Base-by-base conservation (phyloP, 2,888 invertebrate genomes). In the Lycophotia porphyrea region DNA sequence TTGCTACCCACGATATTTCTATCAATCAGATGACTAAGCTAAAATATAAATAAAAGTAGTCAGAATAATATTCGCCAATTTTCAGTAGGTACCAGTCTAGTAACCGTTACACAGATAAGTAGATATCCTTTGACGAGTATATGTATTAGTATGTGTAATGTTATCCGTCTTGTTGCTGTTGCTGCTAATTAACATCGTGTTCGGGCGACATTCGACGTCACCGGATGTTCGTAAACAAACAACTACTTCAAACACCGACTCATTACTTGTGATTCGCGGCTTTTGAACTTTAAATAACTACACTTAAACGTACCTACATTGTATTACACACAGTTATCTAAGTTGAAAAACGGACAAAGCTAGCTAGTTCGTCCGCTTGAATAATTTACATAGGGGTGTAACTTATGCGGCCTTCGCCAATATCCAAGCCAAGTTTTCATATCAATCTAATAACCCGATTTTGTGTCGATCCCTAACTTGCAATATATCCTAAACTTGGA, bases 211-310 rank as follows among this genome's bases (percentile, higher is more conserved):
- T 75, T 75, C 73, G 47, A 71, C 69, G 77, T 78, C 63, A 71
- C 60, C 49, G 75, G 67, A 71, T 81, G 71, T 75, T 82, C 65
- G 71, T 60, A 65, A 74, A 81, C 84, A 74, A 76, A 81, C 74
- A 76, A 81, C 72, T 84, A 72, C 81, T 75, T 67, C 75, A 84
- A 84, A 84, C 47, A 75, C 31, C 42, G 67, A 49, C 70, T 66
- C 84, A 72, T 60, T 81, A 69, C 71, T 71, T 76, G 67, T 68
- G 72, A 81, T 67, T 80, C 75, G 75, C 36, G 60, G 84, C 71
- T 80, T 80, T 80, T 80, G n/a, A 55, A 72, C 66, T 68, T 69
- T 47, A 75, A 84, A 80, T 82, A 79, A 79, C 68, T 81, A 27
- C 60, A 72, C 34, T 21, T 68, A 52, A 67, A 67, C 47, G 15